phyloP scores from a whole-genome alignment of 2,113 vertebrate genomes.

The Halichoerus grypus region DNA sequence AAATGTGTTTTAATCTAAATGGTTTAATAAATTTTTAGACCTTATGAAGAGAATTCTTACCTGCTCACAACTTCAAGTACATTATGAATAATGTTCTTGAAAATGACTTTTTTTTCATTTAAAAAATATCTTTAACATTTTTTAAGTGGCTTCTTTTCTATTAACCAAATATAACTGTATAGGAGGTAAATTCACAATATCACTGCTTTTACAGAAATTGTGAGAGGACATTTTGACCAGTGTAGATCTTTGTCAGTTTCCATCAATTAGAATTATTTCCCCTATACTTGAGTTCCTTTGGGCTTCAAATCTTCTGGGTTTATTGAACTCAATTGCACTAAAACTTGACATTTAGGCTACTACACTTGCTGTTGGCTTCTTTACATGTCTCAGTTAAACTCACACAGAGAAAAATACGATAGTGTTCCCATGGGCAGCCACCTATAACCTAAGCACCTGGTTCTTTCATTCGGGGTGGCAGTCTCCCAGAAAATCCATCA shows the following conservation, averaged over 20 bases:
- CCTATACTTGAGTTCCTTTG: background rate
- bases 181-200: background rate
- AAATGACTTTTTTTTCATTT: conserved; percentile 44
- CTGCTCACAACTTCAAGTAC: background rate
- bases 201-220: background rate
- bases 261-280: background rate
- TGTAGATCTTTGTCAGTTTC: background rate
- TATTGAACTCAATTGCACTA: background rate
- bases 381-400: background rate
- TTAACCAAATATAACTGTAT: conserved; percentile 28
- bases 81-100: background rate
- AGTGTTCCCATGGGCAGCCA: background rate
- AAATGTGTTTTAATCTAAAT: conserved; percentile 25
- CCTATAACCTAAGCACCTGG: background rate
- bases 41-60: conserved; percentile 18
- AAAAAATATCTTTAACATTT: background rate
- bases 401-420: background rate
- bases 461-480: background rate
- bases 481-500: background rate
- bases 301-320: background rate
- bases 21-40: conserved; percentile 46
- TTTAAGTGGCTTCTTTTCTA: conserved; percentile 6
- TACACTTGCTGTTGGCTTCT: background rate
- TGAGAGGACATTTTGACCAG: background rate
- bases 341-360: background rate